Conservation (phyloP, 2,888 invertebrate species). For the Tetanocera ferruginea region DNA sequence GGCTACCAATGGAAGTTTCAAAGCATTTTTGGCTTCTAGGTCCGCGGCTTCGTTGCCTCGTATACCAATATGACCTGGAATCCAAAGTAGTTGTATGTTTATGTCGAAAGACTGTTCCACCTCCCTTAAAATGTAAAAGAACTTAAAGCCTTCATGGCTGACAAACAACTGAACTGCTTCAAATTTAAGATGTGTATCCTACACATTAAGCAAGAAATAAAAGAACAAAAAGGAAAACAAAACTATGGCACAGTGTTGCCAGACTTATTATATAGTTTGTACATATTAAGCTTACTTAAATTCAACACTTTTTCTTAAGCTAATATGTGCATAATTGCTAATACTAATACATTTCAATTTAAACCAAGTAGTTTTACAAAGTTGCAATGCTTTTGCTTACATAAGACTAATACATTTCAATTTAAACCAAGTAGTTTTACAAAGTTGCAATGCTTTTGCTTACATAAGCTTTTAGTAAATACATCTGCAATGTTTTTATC, state of each 20-base stretch:
- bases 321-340: background rate
- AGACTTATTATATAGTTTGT: background rate
- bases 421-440: slow-evolving; percentile 3
- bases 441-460: background rate
- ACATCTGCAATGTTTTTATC: slow-evolving; percentile 39
- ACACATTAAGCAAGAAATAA: no score
- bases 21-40: no score
- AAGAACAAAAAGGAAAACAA: background rate
- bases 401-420: background rate
- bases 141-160: no score
- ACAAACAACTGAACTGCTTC: no score
- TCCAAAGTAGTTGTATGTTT: no score
- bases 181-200: no score
- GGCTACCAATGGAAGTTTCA: no score
- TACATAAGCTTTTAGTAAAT: slow-evolving; percentile 39
- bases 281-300: background rate
- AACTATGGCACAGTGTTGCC: background rate
- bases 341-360: background rate
- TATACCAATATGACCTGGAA: no score
- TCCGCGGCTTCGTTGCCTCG: no score
- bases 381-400: background rate
- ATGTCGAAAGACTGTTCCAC: no score
- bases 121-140: no score
- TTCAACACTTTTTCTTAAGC: background rate
- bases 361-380: slow-evolving; percentile 3